Conservation (phyloP, 2,113 vertebrate species). For the Gnathonemus echidnorhynchus region DNA sequence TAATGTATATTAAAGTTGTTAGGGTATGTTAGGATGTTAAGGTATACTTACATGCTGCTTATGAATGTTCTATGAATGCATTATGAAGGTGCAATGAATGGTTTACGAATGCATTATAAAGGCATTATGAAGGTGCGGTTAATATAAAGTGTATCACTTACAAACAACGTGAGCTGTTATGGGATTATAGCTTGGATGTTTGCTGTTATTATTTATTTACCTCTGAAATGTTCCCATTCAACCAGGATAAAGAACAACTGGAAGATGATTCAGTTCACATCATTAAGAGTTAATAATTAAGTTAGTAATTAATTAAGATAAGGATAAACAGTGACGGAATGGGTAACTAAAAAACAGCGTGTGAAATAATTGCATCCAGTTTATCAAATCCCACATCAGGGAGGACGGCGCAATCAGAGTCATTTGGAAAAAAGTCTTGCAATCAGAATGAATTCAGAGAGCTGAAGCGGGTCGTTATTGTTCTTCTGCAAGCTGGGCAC, state of each 20-base stretch:
- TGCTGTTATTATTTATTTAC: not conserved
- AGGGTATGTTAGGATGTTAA: not conserved
- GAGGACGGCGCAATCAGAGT: not conserved
- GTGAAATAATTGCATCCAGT: not conserved
- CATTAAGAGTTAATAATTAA: not conserved
- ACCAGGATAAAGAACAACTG: not conserved
- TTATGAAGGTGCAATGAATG: not conserved
- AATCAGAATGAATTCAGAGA: not conserved
- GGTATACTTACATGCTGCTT: not conserved
- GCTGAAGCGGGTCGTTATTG: not conserved
- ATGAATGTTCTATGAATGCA: not conserved
- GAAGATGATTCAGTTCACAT: not conserved
- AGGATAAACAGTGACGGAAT: not conserved
- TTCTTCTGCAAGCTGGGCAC: not conserved
- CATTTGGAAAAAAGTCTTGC: not conserved
- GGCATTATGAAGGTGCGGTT: not conserved
- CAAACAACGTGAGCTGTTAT: not conserved
- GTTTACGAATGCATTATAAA: not conserved
- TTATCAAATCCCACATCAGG: not conserved
- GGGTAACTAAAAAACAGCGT: not conserved
- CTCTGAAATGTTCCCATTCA: not conserved
- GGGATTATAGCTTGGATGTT: not conserved
- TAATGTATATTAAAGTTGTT: not conserved
- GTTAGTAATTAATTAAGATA: not conserved
- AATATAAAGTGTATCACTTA: not conserved